Conservation (phyloP, 2,888 invertebrate genomes). For the Drosophila paranaensis region DNA sequence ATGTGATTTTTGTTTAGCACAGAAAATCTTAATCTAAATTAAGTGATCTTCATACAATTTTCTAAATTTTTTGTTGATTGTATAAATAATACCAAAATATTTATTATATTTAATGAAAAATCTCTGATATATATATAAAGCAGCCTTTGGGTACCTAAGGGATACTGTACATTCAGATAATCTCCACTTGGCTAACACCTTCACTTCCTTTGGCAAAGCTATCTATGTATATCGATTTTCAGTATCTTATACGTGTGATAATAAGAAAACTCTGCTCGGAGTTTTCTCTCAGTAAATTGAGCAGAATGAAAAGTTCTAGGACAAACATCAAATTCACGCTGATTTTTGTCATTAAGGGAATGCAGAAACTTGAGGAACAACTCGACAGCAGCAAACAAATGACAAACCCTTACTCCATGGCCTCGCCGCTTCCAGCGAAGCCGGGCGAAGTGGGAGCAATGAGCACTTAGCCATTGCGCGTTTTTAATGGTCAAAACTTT, state of each 20-base stretch:
- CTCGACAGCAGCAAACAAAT: conserved; percentile 55
- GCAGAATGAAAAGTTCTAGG: conserved; percentile 44
- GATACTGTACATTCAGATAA: background rate
- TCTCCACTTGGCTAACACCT: background rate
- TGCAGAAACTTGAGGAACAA: conserved; percentile 57
- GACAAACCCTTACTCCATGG: conserved; percentile 28
- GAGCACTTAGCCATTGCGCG: conserved; percentile 70
- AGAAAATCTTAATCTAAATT: background rate
- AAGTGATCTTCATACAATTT: background rate
- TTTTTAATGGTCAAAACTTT: conserved; percentile 79
- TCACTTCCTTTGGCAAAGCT: background rate
- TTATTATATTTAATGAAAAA: too few species aligned
- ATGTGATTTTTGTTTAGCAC: background rate
- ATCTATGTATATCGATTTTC: conserved; percentile 6
- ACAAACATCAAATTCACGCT: conserved; percentile 74
- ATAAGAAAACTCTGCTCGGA: conserved; percentile 33
- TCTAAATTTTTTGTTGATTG: too few species aligned
- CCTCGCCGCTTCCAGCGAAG: background rate
- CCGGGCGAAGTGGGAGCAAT: conserved; percentile 42
- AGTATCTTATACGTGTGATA: conserved; percentile 6
- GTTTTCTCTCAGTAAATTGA: conserved; percentile 31
- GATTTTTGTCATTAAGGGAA: conserved; percentile 76
- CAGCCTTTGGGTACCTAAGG: background rate
- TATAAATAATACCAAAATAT: too few species aligned
- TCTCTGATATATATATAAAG: too few species aligned